Evolutionary conservation across 2,888 invertebrate species (phyloP).

Genomic region (Hyalella azteca): DNA sequence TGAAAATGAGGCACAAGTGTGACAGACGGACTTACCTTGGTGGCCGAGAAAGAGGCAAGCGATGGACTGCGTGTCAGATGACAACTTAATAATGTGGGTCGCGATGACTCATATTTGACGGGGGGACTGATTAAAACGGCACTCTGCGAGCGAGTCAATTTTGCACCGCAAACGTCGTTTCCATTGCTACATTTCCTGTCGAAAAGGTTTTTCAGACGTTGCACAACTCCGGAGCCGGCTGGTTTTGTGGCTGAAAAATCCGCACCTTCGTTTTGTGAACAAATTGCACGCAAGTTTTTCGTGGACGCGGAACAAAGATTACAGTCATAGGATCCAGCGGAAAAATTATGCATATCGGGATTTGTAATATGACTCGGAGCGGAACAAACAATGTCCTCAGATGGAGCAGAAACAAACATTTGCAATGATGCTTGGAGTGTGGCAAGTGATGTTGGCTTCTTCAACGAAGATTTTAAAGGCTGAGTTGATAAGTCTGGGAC

Average conservation of each 20-base stretch:
- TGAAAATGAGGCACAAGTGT: no score
- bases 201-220: background rate
- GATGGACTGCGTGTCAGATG: background rate
- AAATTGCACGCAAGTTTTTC: no score
- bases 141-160: constrained; percentile 7
- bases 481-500: constrained; percentile 24
- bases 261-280: no score
- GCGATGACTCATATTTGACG: background rate
- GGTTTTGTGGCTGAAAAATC: no score
- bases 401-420: no score
- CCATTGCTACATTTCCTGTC: background rate
- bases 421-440: no score
- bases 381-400: no score
- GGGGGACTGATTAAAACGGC: background rate
- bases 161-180: background rate
- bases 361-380: no score
- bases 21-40: background rate
- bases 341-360: no score
- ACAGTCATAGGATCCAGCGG: no score
- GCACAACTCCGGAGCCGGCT: background rate
- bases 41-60: background rate
- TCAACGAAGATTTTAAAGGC: constrained; percentile 32
- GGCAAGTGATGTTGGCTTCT: background rate
- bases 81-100: background rate
- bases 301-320: no score